Evolutionary conservation across 2,888 invertebrate species (phyloP).

Genomic region (Caenorhabditis panamensis): DNA sequence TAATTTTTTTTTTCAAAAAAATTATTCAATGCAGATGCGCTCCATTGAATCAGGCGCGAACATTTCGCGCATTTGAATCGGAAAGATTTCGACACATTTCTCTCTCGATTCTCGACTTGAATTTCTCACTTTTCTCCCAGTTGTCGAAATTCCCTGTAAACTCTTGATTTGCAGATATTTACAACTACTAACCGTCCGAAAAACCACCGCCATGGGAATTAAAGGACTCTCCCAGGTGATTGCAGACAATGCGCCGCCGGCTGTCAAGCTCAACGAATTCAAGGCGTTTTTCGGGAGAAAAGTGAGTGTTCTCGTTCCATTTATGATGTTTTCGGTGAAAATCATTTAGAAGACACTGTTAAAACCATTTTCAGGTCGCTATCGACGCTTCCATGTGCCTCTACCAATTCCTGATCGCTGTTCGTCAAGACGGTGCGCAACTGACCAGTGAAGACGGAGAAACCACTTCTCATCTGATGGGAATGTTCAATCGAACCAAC

Average conservation of each 20-base stretch:
- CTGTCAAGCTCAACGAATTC: conserved; percentile 95
- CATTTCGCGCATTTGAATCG: conserved; percentile 28
- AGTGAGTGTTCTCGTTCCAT: conserved; percentile 72
- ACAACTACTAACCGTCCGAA: conserved; percentile 16
- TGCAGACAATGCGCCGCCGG: conserved; percentile 92
- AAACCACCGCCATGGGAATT: conserved; percentile 76
- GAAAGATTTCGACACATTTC: background rate
- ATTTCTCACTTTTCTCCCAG: too few relatives aligned
- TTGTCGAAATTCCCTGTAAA: too few relatives aligned
- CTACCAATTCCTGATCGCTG: conserved; percentile 98
- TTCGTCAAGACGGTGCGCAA: conserved; percentile 92
- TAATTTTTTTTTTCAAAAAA: too few relatives aligned
- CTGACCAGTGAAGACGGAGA: conserved; percentile 94
- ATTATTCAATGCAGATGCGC: conserved; percentile 1
- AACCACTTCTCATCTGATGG: conserved; percentile 96
- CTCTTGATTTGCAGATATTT: too few relatives aligned
- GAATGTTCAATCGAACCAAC: conserved; percentile 97
- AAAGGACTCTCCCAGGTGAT: conserved; percentile 86
- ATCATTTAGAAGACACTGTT: too few relatives aligned
- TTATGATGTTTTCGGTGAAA: too few relatives aligned
- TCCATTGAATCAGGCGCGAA: conserved; percentile 17
- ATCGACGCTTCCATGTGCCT: conserved; percentile 99
- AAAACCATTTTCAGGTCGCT: conserved; percentile 87
- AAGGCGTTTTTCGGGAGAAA: conserved; percentile 98
- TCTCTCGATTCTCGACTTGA: too few relatives aligned